phyloP scores from a whole-genome alignment of 92 coral and sea anemone genomes.

The Epizoanthus scotinus region DNA sequence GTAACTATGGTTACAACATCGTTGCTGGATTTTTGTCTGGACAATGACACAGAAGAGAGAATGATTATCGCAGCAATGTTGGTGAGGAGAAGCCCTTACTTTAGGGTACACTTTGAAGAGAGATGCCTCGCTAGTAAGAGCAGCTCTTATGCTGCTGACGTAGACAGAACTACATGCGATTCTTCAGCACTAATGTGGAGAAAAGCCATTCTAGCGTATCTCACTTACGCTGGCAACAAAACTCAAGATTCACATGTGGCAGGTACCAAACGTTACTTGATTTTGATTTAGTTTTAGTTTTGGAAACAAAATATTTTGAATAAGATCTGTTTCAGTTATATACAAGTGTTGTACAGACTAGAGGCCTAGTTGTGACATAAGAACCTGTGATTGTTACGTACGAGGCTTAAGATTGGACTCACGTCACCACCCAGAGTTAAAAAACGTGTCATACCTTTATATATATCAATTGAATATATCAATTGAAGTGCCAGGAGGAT shows the following conservation, averaged over 20 bases:
- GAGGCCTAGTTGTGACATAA: too few species aligned
- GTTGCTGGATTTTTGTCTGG: conserved; percentile 63
- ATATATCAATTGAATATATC: too few species aligned
- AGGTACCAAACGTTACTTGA: background rate
- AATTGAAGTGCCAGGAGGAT: too few species aligned
- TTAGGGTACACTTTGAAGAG: conserved; percentile 70
- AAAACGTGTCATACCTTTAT: too few species aligned
- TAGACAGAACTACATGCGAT: background rate
- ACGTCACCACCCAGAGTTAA: too few species aligned
- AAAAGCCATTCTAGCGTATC: conserved; percentile 17
- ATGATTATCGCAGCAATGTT: conserved; percentile 70
- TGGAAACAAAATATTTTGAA: background rate
- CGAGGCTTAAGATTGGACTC: too few species aligned
- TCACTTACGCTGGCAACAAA: background rate
- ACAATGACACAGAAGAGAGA: conserved; percentile 59
- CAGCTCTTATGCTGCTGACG: background rate
- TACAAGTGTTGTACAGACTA: too few species aligned
- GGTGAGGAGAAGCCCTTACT: conserved; percentile 41
- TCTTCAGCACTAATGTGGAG: conserved; percentile 9
- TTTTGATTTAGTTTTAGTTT: background rate
- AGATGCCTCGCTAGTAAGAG: conserved; percentile 42
- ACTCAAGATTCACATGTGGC: background rate
- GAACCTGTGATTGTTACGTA: too few species aligned
- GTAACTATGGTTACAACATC: conserved; percentile 44
- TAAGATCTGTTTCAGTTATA: too few species aligned